A percentile compares a stretch with the other conserved stretches of the same genome.
phyloP scores from a whole-genome alignment of 2,797 vertebrate species.

The Knipowitschia caucasica region DNA sequence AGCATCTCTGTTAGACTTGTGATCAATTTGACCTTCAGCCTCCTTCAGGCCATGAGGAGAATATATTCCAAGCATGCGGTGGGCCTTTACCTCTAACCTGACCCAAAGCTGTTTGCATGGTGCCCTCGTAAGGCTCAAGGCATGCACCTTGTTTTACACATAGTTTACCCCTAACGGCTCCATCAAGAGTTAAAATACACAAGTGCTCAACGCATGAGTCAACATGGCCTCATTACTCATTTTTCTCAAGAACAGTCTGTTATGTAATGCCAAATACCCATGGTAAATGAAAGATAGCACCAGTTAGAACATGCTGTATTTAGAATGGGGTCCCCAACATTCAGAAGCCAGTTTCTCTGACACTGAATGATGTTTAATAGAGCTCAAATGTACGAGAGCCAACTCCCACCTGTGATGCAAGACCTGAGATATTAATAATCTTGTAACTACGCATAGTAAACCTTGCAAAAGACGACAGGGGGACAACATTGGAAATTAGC shows the following conservation, averaged over 20 bases:
- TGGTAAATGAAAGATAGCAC: not conserved
- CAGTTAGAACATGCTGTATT: not conserved
- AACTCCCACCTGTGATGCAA: slow-evolving; percentile 64
- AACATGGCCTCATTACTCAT: not conserved
- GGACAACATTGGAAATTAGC: slow-evolving; percentile 1
- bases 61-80: slow-evolving; percentile 25
- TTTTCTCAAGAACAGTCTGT: not conserved
- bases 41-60: slow-evolving; percentile 10
- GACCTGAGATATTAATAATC: slow-evolving; percentile 71
- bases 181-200: not conserved
- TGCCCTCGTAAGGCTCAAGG: slow-evolving; percentile 9
- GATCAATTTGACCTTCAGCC: slow-evolving; percentile 44
- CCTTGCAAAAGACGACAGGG: slow-evolving; percentile 13
- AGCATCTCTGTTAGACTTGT: slow-evolving; percentile 21
- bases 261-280: not conserved
- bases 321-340: not conserved
- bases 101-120: slow-evolving; percentile 27
- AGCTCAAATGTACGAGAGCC: slow-evolving; percentile 49
- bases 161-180: not conserved
- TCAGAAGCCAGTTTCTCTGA: slow-evolving; percentile 17
- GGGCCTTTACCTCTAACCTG: slow-evolving; percentile 23
- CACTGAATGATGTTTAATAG: slow-evolving; percentile 44
- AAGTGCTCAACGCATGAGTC: not conserved
- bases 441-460: slow-evolving; percentile 72
- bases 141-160: not conserved